Evolutionary conservation across 2,797 vertebrate species (phyloP).

Genomic region (Anguilla marmorata): DNA sequence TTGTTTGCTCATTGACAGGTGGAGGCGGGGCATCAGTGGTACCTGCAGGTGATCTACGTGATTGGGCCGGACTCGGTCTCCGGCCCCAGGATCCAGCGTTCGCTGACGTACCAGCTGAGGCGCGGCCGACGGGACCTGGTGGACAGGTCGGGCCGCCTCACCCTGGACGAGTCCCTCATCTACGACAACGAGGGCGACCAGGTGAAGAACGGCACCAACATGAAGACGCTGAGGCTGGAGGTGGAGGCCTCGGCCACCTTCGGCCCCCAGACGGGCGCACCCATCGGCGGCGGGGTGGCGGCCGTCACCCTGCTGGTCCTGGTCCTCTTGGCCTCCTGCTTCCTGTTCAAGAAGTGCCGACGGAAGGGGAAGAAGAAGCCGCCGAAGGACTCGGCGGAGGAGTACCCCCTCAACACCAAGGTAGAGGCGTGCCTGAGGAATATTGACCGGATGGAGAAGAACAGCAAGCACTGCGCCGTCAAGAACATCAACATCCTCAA

Average conservation of each 20-base stretch:
- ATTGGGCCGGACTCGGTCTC: slow-evolving; percentile 84
- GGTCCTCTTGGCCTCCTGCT: slow-evolving; percentile 75
- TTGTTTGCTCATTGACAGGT: slow-evolving; percentile 71
- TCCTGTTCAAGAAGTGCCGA: slow-evolving; percentile 78
- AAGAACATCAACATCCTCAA: slow-evolving; percentile 80
- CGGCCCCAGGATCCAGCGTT: slow-evolving; percentile 82
- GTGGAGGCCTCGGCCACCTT: slow-evolving; percentile 70
- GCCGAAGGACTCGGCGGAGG: slow-evolving; percentile 56
- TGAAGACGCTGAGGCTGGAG: slow-evolving; percentile 88
- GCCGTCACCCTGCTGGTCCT: slow-evolving; percentile 79
- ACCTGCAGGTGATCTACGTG: slow-evolving; percentile 94
- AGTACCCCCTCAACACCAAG: slow-evolving; percentile 90
- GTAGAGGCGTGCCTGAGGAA: slow-evolving; percentile 80
- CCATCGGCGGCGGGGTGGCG: slow-evolving; percentile 82
- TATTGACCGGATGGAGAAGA: slow-evolving; percentile 70
- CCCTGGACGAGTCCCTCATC: slow-evolving; percentile 88
- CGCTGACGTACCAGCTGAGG: slow-evolving; percentile 67
- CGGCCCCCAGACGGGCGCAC: slow-evolving; percentile 79
- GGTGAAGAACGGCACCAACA: slow-evolving; percentile 96
- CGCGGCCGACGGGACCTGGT: slow-evolving; percentile 78
- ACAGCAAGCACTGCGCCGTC: slow-evolving; percentile 81
- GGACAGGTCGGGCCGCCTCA: slow-evolving; percentile 66
- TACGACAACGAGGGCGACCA: slow-evolving; percentile 97
- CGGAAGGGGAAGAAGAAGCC: slow-evolving; percentile 67
- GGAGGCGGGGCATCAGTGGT: slow-evolving; percentile 98